Base-by-base conservation (phyloP, 2,888 invertebrate genomes). In the Eristalis tenax region DNA sequence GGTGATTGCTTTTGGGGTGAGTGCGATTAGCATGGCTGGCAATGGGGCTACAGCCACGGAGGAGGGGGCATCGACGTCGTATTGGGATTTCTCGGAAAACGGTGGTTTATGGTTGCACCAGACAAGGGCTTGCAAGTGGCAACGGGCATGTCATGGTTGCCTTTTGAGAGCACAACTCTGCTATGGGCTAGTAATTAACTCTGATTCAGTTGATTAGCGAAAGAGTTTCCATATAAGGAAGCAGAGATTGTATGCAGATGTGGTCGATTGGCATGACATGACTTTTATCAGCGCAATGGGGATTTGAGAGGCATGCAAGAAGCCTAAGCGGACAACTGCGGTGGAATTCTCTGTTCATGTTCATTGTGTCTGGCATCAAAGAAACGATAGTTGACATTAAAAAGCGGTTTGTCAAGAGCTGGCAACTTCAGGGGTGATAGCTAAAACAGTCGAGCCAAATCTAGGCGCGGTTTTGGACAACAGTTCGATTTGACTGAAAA, bases 1-100 rank as follows among this genome's bases (percentile, higher is more conserved):
- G 65, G 32, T 61, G 65, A 79, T 13, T 65, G 57, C 43, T 10
- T 59, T 50, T 13, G 79, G 28, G 43, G 59, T 66, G 68, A 85
- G 64, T 73, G 65, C 50, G 73, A 81, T 76, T 84, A 71, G 68
- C 63, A 66, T 61, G 22, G 26, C 38, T 65, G 65, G 50, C 64
- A 56, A 56, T 57, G 78, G 61, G n/a, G 56, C 40, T 38, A 23
- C 56, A 10, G 23, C 8, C 28, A 40, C 22, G 43, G 8, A 28
- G 11, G 35, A 28, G 35, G 8, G 13, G 43, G 32, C 38, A 15
- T n/a, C 65, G 61, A 28, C 40, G 66, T 63, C 50, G 64, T 23
- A 32, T 22, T 50, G 50, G 50, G 50, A 18, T 50, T 50, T 50
- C 50, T 50, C 50, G 50, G 50, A n/a, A 50, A 50, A 50, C 50